Percentiles rank a stretch among this genome's conserved stretches.
Evolutionary conservation across 1,140 invertebrate species (phyloP).

Genomic region (Antheraea mylitta): DNA sequence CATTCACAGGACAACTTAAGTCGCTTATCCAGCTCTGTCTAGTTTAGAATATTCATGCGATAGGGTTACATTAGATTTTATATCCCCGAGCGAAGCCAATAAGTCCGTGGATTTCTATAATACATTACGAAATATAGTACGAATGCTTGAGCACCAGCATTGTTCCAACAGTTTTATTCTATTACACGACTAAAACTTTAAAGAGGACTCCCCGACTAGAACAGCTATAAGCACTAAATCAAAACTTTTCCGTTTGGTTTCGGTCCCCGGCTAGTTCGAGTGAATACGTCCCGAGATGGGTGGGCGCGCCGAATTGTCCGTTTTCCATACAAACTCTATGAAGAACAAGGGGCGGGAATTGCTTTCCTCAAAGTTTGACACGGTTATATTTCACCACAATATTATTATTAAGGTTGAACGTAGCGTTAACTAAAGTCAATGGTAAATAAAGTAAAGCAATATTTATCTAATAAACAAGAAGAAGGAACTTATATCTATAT

Average conservation of each 20-base stretch:
- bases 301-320: slow-evolving; percentile 36
- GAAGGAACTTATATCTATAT: no score
- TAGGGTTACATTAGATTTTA: slow-evolving; percentile 50
- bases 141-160: slow-evolving; percentile 54
- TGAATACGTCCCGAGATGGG: slow-evolving; percentile 47
- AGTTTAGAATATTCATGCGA: slow-evolving; percentile 58
- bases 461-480: no score
- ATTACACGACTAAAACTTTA: slow-evolving; percentile 71
- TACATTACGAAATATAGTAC: slow-evolving; percentile 41
- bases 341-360: slow-evolving; percentile 30
- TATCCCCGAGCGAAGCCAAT: slow-evolving; percentile 41
- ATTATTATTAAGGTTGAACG: slow-evolving; percentile 6
- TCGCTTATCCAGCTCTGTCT: slow-evolving; percentile 31
- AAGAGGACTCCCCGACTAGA: slow-evolving; percentile 62
- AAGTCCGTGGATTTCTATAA: slow-evolving; percentile 58
- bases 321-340: slow-evolving; percentile 41
- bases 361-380: slow-evolving; percentile 21
- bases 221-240: slow-evolving; percentile 76
- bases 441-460: no score
- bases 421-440: no score
- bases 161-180: slow-evolving; percentile 74
- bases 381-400: slow-evolving; percentile 24
- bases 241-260: slow-evolving; percentile 66
- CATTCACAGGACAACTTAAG: slow-evolving; percentile 21
- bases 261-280: slow-evolving; percentile 44